Conservation (phyloP, 1,140 invertebrate genomes). For the Drosophila aff. region DNA sequence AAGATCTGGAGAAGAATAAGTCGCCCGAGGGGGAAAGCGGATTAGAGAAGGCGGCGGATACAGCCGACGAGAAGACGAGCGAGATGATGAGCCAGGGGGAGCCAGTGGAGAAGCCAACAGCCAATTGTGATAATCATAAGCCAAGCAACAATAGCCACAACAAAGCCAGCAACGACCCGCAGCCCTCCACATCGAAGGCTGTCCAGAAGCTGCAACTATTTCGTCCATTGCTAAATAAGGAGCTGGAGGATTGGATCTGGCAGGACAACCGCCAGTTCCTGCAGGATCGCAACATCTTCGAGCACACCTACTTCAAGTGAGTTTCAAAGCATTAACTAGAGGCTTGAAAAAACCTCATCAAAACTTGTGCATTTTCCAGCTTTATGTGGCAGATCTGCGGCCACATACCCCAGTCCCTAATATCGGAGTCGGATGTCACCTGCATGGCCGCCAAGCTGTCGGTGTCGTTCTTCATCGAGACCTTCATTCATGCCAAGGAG, state of each 20-base stretch:
- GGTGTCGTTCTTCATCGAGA: slow-evolving; percentile 97
- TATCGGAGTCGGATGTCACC: slow-evolving; percentile 92
- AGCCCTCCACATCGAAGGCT: slow-evolving; percentile 77
- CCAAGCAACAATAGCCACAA: slow-evolving; percentile 58
- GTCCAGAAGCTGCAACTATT: slow-evolving; percentile 60
- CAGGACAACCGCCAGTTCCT: slow-evolving; percentile 97
- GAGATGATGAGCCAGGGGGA: slow-evolving; percentile 1
- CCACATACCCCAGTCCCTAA: slow-evolving; percentile 94
- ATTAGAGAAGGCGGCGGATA: neutral
- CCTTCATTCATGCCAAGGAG: slow-evolving; percentile 98
- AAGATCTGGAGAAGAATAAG: slow-evolving; percentile 3
- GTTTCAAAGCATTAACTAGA: slow-evolving; percentile 61
- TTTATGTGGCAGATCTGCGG: slow-evolving; percentile 99
- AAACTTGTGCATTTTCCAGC: slow-evolving; percentile 85
- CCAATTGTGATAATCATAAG: slow-evolving; percentile 80
- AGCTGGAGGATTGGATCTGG: slow-evolving; percentile 96
- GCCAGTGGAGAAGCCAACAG: slow-evolving; percentile 70
- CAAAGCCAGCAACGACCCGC: slow-evolving; percentile 54
- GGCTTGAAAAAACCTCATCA: neutral
- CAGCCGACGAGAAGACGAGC: slow-evolving; percentile 1
- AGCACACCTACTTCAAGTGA: slow-evolving; percentile 97
- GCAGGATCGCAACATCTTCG: slow-evolving; percentile 97
- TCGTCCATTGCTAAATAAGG: slow-evolving; percentile 88
- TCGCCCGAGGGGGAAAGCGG: neutral
- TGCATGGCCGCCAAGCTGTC: slow-evolving; percentile 95